Evolutionary conservation across 2,888 invertebrate genomes (phyloP).

Genomic region (Hedya salicella): DNA sequence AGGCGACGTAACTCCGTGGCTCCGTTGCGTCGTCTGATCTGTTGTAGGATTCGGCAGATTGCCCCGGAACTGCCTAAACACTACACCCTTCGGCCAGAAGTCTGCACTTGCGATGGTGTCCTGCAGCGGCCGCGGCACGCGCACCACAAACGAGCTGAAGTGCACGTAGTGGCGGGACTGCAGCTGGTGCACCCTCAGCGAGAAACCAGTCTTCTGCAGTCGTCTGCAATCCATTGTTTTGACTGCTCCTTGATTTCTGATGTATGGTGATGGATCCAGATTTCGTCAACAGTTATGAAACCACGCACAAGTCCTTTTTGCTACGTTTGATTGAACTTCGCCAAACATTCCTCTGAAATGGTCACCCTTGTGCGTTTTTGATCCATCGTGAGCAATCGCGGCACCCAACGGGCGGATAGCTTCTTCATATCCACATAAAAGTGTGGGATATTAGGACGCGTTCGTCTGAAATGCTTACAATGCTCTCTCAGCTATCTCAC

Average conservation of each 20-base stretch:
- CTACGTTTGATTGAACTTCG: slow-evolving; percentile 28
- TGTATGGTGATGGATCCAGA: slow-evolving; percentile 24
- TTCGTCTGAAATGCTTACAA: slow-evolving; percentile 9
- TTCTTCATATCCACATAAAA: slow-evolving; percentile 28
- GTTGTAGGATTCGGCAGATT: no score
- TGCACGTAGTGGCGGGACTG: no score
- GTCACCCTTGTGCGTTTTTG: background rate
- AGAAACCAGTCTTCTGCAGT: no score
- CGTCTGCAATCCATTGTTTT: slow-evolving; percentile 40
- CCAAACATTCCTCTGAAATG: slow-evolving; percentile 29
- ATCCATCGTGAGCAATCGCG: background rate
- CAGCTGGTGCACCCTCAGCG: no score
- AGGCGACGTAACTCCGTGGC: no score
- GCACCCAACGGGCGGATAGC: slow-evolving; percentile 1
- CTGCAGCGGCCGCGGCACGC: no score
- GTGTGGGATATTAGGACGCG: slow-evolving; percentile 16
- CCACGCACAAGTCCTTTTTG: slow-evolving; percentile 2
- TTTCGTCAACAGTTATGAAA: slow-evolving; percentile 30
- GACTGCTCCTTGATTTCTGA: slow-evolving; percentile 34
- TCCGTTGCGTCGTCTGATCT: no score
- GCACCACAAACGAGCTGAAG: no score
- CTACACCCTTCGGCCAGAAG: no score
- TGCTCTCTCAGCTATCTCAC: slow-evolving; percentile 23
- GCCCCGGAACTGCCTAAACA: no score
- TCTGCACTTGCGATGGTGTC: no score